These are phyloP conservation scores for Corydoras sp. DNA, from an alignment of 2,113 vertebrate species.

Conservation along the genomic window DNA sequence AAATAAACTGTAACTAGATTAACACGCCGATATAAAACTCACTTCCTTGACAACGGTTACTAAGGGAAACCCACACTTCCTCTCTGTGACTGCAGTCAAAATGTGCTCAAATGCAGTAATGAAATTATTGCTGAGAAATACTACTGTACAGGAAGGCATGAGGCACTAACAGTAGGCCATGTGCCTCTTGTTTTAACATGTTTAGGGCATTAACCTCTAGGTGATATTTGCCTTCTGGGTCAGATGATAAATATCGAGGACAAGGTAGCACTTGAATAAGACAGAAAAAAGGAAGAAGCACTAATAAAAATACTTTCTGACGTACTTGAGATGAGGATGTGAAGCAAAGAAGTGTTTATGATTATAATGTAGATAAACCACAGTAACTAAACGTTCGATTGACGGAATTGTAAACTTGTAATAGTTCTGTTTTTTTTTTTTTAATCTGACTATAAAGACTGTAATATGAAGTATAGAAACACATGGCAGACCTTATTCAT, in stretches of 20 bases:
- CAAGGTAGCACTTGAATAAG: not conserved
- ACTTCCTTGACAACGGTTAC: constrained; percentile 43
- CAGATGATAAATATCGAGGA: constrained; percentile 7
- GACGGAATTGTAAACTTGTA: no score
- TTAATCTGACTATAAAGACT: no score
- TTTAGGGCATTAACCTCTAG: not conserved
- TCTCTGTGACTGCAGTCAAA: constrained; percentile 29
- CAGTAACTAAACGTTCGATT: no score
- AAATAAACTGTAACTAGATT: not conserved
- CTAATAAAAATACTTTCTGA: not conserved
- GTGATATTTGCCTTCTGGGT: not conserved
- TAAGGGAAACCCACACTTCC: constrained; percentile 47
- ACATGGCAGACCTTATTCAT: no score
- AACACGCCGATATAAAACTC: constrained; percentile 8
- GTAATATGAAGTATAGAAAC: no score
- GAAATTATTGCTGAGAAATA: not conserved
- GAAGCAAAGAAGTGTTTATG: not conserved
- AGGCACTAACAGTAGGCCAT: not conserved
- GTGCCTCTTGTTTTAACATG: no score
- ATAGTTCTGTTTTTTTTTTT: no score
- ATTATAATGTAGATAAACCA: not conserved
- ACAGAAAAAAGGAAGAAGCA: not conserved
- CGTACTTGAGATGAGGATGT: not conserved
- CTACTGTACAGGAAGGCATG: no score
- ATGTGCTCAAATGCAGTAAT: constrained; percentile 11